Evolutionary conservation across 2,113 vertebrate species (phyloP).

Genomic region (Ceyx melanurus): DNA sequence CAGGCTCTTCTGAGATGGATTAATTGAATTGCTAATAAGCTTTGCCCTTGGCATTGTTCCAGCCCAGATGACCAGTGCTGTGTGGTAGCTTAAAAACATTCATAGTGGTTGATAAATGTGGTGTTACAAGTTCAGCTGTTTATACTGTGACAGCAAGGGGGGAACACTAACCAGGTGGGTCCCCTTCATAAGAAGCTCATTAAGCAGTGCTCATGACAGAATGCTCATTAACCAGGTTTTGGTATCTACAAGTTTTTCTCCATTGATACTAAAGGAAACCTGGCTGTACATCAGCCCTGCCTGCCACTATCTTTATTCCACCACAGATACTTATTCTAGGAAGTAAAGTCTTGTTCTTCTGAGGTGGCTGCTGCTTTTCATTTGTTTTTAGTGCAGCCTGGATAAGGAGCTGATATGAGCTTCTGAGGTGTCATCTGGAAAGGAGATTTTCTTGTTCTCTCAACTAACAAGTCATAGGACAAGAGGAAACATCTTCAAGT

Average conservation of each 20-base stretch:
- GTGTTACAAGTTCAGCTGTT: background rate
- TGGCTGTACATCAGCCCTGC: background rate
- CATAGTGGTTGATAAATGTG: background rate
- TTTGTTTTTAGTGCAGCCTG: background rate
- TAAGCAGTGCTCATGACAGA: background rate
- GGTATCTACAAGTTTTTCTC: background rate
- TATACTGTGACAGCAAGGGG: background rate
- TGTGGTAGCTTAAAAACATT: background rate
- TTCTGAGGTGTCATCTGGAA: background rate
- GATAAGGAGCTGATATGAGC: background rate
- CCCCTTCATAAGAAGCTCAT: background rate
- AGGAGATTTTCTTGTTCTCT: background rate
- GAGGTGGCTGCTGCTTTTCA: background rate
- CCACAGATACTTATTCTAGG: background rate
- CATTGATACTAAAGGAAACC: background rate
- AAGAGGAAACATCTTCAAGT: too few species aligned
- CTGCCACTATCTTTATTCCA: background rate
- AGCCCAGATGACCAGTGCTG: background rate
- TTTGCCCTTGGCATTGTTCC: background rate
- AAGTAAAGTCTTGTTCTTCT: background rate
- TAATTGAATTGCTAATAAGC: background rate
- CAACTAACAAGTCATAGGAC: too few species aligned
- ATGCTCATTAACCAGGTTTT: background rate
- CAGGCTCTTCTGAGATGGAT: background rate
- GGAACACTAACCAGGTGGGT: background rate